Percentiles rank a stretch among this genome's conserved stretches.
Evolutionary conservation across 2,797 vertebrate genomes (phyloP).

Genomic region (Sebastes taczanowskii): DNA sequence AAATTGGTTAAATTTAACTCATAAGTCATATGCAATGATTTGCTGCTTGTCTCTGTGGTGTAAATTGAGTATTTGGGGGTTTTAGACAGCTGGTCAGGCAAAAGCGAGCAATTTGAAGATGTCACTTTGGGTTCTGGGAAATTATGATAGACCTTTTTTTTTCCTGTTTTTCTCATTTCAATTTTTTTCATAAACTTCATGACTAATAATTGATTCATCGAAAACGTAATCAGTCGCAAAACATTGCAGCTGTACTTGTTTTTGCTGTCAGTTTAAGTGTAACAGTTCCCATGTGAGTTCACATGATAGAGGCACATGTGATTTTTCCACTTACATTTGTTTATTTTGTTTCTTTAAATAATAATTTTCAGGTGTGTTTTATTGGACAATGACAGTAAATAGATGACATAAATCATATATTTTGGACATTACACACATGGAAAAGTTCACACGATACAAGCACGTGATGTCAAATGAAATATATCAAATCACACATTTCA

Average conservation of each 20-base stretch:
- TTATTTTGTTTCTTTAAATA: not conserved
- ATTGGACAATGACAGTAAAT: not conserved
- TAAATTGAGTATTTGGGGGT: not conserved
- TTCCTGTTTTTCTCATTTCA: not conserved
- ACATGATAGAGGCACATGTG: not conserved
- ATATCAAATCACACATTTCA: not conserved
- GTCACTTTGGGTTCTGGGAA: not conserved
- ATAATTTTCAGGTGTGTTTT: not conserved
- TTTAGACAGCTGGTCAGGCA: not conserved
- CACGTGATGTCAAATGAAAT: not conserved
- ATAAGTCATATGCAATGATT: not conserved
- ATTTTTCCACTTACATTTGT: not conserved
- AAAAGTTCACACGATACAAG: not conserved
- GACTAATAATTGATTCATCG: not conserved
- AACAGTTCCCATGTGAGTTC: not conserved
- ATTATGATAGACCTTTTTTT: not conserved
- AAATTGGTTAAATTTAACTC: not conserved
- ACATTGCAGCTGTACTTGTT: not conserved
- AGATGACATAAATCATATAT: not conserved
- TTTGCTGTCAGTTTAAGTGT: not conserved
- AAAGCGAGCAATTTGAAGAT: not conserved
- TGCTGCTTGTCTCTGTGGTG: not conserved
- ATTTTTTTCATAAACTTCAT: not conserved
- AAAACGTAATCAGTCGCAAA: not conserved
- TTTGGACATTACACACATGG: not conserved